Evolutionary conservation across 2,888 invertebrate genomes (phyloP), one percentile per base, ranked within the genome.

Genomic region (Electrophaes corylata): DNA sequence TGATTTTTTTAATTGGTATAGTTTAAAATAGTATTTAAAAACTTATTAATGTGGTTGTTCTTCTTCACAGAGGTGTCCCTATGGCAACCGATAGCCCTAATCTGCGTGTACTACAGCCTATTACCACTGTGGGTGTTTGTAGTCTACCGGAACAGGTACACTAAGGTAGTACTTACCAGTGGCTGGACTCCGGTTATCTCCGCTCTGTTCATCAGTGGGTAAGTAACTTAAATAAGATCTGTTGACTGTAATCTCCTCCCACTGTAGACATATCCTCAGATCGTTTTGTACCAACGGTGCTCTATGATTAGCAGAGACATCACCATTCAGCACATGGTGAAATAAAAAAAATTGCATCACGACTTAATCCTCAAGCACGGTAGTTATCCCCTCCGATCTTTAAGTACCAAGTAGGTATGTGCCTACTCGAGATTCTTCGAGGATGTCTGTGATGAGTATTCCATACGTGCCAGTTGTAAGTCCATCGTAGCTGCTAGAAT

Each of bases 141-240:
- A 54, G 97, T 98, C 3, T 93, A 94, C 63, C 94, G 94, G 67
- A 98, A 99, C 86, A 94, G 95, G 73, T 97, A 97, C 83, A 98
- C 98, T 2, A 94, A 94, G 75, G 94, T 95, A 65, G 96, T 99
- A 23, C 93, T 99, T 50, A 96, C 95, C 67, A 94, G 96, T 35
- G 99, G 99, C 20, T 99, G 99, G 99, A 94, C 96, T 3, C 99
- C 99, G 0, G 98, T 99, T 52, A 94, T 99, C 49, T 95, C 96
- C 14, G 98, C 99, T 19, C 95, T 99, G 84, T 94, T 98, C 78
- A 98, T 99, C 73, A 98, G 98, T 87, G 98, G 98, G 98, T 98
- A 85, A 90, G 94, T 93, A 12, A 41, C 8, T 11, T 12, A 11
- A 6, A 11, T 20, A 6, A 46, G 4, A 31, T n/a, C n/a, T n/a